These are phyloP conservation scores for Cyclura pinguis DNA, from an alignment of 2,797 vertebrate genomes.

Conservation along the genomic window DNA sequence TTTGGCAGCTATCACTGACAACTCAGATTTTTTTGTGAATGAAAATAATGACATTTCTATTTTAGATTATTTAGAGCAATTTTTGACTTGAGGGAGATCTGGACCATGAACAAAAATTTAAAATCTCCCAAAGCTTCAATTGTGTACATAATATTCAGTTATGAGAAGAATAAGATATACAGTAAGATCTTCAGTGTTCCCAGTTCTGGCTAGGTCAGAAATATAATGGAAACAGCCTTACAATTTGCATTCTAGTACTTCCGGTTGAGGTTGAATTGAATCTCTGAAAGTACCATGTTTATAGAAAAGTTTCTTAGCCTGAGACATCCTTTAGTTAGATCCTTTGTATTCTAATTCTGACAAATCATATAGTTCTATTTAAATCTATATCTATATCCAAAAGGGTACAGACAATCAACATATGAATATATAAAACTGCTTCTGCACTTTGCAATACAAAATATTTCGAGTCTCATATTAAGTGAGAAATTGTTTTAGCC, in stretches of 20 bases:
- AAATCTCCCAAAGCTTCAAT: neutral
- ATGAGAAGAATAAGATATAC: neutral
- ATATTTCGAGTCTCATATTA: neutral
- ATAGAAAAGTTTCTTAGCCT: neutral
- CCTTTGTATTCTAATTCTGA: neutral
- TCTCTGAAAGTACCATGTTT: neutral
- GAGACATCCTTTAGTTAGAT: neutral
- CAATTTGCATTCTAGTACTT: neutral
- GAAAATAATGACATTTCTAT: constrained; percentile 4
- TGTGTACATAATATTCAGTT: constrained; percentile 16
- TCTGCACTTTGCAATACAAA: too few species aligned
- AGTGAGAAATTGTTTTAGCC: neutral
- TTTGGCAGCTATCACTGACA: neutral
- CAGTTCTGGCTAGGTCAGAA: neutral
- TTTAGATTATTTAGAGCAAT: neutral
- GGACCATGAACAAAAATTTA: constrained; percentile 7
- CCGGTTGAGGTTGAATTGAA: neutral
- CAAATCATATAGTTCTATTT: too few species aligned
- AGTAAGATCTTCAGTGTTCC: constrained; percentile 6
- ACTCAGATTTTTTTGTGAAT: constrained; percentile 1
- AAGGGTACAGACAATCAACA: too few species aligned
- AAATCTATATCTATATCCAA: too few species aligned
- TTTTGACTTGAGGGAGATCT: neutral
- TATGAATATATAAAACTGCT: too few species aligned
- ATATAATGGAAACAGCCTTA: neutral